A percentile compares a stretch with the other conserved stretches of the same genome.
These are phyloP conservation scores for Adelosebastes latens DNA, from an alignment of 2,797 vertebrate genomes.

Conservation along the genomic window DNA sequence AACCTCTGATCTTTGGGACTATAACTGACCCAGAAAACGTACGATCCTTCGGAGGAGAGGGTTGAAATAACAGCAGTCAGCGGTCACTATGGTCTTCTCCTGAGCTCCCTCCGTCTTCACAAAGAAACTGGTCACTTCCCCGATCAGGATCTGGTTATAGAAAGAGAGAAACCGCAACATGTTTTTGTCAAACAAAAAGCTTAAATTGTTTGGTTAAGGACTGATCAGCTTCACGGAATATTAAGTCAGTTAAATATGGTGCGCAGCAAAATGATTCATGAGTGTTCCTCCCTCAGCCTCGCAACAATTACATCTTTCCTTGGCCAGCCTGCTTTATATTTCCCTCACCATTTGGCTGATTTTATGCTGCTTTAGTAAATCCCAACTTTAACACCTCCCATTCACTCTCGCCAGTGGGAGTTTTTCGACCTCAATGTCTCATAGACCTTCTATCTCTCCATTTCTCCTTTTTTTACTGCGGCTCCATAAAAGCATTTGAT, in stretches of 20 bases:
- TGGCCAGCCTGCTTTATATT: constrained; percentile 12
- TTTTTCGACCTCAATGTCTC: constrained; percentile 24
- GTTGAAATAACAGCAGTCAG: constrained; percentile 93
- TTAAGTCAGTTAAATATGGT: constrained; percentile 30
- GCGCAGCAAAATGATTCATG: constrained; percentile 46
- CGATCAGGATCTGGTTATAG: constrained; percentile 87
- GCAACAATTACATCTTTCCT: constrained; percentile 1
- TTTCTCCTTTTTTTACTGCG: constrained; percentile 5
- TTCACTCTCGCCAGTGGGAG: constrained; percentile 32
- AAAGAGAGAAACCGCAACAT: constrained; percentile 16
- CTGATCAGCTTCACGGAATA: constrained; percentile 32
- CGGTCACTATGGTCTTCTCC: constrained; percentile 91
- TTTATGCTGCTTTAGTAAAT: constrained; percentile 48
- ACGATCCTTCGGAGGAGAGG: constrained; percentile 91
- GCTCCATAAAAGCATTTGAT: constrained; percentile 31
- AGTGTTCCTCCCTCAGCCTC: constrained; percentile 30
- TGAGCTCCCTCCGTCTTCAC: constrained; percentile 82
- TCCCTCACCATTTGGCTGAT: constrained; percentile 33
- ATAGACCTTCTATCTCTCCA: neutral
- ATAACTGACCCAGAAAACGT: constrained; percentile 89
- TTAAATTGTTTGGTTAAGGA: constrained; percentile 4
- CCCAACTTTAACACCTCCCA: constrained; percentile 40
- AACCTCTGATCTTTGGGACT: constrained; percentile 24
- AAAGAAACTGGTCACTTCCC: constrained; percentile 89
- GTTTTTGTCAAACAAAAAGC: constrained; percentile 21